Conservation (phyloP, 2,797 vertebrate species). For the Neosilurus mollespiculum region DNA sequence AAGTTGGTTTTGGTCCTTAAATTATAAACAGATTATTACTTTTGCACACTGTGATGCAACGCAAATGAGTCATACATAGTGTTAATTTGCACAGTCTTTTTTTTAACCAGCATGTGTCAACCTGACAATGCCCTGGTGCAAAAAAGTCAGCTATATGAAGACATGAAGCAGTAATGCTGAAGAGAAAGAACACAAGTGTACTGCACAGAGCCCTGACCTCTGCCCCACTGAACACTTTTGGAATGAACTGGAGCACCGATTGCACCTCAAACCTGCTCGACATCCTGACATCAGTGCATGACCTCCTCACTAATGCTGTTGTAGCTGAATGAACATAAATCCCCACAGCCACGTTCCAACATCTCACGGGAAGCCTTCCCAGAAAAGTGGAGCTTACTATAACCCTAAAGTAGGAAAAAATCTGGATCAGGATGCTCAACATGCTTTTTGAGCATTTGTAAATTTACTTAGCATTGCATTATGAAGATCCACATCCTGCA, state of each 20-base stretch:
- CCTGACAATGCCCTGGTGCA: background rate
- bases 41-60: background rate
- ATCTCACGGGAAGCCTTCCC: background rate
- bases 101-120: background rate
- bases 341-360: background rate
- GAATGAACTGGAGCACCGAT: slow-evolving; percentile 1
- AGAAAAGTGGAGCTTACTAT: background rate
- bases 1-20: background rate
- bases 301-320: background rate
- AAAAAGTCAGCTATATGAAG: background rate
- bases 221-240: background rate
- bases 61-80: background rate
- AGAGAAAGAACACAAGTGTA: background rate
- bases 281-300: background rate
- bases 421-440: background rate
- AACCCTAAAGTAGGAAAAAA: background rate
- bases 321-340: background rate
- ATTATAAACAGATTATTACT: background rate
- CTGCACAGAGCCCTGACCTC: background rate
- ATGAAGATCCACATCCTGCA: background rate
- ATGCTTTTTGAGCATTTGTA: no score
- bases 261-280: background rate
- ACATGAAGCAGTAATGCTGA: background rate
- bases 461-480: background rate
- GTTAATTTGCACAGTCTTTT: background rate